Evolutionary conservation across 1,140 invertebrate species (phyloP).

Genomic region (Leptinotarsa defecta): DNA sequence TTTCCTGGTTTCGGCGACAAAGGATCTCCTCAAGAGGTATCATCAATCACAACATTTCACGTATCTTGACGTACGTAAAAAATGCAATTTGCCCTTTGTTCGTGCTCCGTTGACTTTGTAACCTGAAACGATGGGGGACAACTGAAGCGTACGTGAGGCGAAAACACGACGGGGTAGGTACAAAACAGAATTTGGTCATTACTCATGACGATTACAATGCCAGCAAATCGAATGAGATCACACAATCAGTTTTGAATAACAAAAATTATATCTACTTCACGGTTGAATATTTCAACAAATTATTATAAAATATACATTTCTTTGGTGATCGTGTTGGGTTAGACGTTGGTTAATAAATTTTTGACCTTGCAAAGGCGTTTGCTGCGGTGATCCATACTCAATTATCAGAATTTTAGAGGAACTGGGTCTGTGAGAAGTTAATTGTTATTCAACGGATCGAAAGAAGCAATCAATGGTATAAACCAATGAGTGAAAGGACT

Average conservation of each 20-base stretch:
- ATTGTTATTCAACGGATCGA: too few relatives aligned
- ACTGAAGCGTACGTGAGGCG: neutral
- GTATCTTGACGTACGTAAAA: slow-evolving; percentile 48
- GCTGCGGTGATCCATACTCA: too few relatives aligned
- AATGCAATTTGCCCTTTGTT: slow-evolving; percentile 48
- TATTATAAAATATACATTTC: too few relatives aligned
- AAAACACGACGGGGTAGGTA: slow-evolving; percentile 1
- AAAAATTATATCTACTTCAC: neutral
- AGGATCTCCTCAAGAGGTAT: slow-evolving; percentile 50
- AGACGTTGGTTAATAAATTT: too few relatives aligned
- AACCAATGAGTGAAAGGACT: too few relatives aligned
- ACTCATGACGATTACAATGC: slow-evolving; percentile 3
- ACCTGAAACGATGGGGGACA: slow-evolving; percentile 19
- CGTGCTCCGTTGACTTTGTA: slow-evolving; percentile 35
- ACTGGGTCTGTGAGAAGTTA: too few relatives aligned
- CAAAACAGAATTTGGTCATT: neutral
- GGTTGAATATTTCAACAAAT: neutral
- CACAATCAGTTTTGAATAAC: neutral
- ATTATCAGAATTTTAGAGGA: too few relatives aligned
- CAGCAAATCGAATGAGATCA: neutral
- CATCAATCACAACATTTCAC: slow-evolving; percentile 53
- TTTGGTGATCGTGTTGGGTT: too few relatives aligned
- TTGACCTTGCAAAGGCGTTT: too few relatives aligned
- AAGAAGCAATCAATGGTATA: too few relatives aligned
- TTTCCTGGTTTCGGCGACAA: slow-evolving; percentile 53